Evolutionary conservation across 2,113 vertebrate genomes (phyloP).

Genomic region (Hiodon tergisus): DNA sequence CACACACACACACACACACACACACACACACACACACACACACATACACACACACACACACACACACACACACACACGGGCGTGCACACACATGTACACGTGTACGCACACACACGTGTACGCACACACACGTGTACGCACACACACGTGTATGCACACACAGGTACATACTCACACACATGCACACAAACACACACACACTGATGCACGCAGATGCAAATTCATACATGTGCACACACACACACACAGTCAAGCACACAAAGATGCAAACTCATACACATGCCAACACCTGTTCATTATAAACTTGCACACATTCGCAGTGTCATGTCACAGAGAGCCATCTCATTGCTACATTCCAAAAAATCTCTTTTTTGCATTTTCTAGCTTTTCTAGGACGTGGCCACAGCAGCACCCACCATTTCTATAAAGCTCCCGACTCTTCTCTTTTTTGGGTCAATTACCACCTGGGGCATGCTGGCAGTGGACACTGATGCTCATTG

Average conservation of each 20-base stretch:
- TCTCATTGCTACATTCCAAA: background rate
- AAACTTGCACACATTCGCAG: background rate
- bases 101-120: too few relatives aligned
- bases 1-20: too few relatives aligned
- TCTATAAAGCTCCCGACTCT: slow-evolving; percentile 7
- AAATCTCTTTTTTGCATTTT: background rate
- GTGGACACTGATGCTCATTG: slow-evolving; percentile 29
- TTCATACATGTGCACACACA: background rate
- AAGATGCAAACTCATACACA: background rate
- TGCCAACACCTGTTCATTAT: background rate
- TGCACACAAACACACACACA: too few relatives aligned
- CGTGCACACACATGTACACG: too few relatives aligned
- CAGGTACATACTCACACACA: too few relatives aligned
- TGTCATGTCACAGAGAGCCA: slow-evolving; percentile 1
- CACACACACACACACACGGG: too few relatives aligned
- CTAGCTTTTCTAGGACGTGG: background rate
- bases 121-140: background rate
- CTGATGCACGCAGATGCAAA: background rate
- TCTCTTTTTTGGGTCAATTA: slow-evolving; percentile 38
- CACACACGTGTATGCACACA: background rate
- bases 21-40: too few relatives aligned
- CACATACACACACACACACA: too few relatives aligned
- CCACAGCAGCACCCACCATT: background rate
- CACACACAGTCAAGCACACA: background rate
- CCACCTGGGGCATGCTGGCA: slow-evolving; percentile 25